phyloP scores from a whole-genome alignment of 2,888 invertebrate species.

The Drosophila monieri region DNA sequence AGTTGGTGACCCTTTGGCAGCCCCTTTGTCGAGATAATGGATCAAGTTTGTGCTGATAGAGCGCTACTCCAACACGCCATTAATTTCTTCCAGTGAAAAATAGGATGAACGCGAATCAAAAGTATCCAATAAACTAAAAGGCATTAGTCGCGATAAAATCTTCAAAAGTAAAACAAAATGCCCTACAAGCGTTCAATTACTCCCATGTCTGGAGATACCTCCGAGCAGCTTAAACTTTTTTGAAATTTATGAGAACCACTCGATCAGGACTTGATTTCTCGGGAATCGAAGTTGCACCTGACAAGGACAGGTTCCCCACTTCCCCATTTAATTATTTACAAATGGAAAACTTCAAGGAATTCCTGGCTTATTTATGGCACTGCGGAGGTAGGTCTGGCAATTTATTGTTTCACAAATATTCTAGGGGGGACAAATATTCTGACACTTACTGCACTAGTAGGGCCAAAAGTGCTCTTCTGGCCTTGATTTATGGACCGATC shows the following conservation, averaged over 20 bases:
- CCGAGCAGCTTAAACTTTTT: constrained; percentile 7
- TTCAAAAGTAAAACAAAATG: constrained; percentile 18
- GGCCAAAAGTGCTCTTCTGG: background rate
- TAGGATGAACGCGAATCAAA: background rate
- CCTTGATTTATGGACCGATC: constrained; percentile 25
- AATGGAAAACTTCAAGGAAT: constrained; percentile 20
- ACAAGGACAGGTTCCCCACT: background rate
- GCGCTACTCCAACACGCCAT: constrained; percentile 17
- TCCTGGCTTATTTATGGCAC: constrained; percentile 10
- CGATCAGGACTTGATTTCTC: constrained; percentile 9
- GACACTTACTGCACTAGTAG: constrained; percentile 42
- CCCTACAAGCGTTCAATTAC: constrained; percentile 32
- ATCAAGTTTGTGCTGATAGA: background rate
- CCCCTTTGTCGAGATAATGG: background rate
- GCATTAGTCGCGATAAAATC: constrained; percentile 35
- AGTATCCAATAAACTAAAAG: constrained; percentile 25
- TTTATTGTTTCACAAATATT: constrained; percentile 37
- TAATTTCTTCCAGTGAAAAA: constrained; percentile 20
- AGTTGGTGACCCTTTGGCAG: constrained; percentile 24
- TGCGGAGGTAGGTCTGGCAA: constrained; percentile 19
- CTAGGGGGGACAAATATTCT: constrained; percentile 1
- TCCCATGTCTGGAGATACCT: background rate
- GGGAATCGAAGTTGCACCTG: background rate
- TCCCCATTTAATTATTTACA: constrained; percentile 26
- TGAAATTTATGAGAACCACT: constrained; percentile 21